Evolutionary conservation across 2,113 vertebrate species (phyloP).

Genomic region (Xiphias gladius): DNA sequence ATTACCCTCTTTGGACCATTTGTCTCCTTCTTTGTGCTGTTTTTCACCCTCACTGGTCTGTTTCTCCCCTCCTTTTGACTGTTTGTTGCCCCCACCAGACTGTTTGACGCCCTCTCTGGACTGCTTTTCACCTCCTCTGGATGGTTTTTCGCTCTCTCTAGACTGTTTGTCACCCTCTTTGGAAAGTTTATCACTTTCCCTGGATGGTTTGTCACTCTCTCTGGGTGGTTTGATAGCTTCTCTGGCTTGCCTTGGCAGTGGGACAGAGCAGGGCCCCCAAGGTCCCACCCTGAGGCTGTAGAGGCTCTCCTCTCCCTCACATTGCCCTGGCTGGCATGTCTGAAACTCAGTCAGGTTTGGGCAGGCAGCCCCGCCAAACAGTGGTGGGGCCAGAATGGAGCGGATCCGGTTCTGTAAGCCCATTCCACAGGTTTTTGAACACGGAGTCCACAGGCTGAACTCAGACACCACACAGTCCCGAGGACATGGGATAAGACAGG

Average conservation of each 20-base stretch:
- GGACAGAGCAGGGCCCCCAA: constrained; percentile 89
- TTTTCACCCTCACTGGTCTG: constrained; percentile 42
- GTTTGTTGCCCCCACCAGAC: constrained; percentile 21
- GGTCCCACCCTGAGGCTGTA: constrained; percentile 92
- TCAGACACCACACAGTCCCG: constrained; percentile 92
- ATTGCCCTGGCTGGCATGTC: constrained; percentile 86
- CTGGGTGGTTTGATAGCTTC: constrained; percentile 69
- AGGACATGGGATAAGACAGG: constrained; percentile 94
- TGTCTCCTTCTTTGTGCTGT: constrained; percentile 41
- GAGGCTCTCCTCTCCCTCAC: constrained; percentile 86
- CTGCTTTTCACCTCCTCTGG: constrained; percentile 28
- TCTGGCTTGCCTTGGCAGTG: constrained; percentile 83
- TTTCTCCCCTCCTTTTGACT: constrained; percentile 37
- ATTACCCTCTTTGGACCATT: constrained; percentile 29
- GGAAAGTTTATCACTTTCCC: constrained; percentile 43
- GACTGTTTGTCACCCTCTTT: constrained; percentile 51
- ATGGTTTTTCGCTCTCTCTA: constrained; percentile 36
- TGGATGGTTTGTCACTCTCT: constrained; percentile 41
- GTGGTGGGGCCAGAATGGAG: constrained; percentile 89
- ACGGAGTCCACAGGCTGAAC: constrained; percentile 91
- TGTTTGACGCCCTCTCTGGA: neutral
- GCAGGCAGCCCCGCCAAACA: constrained; percentile 92
- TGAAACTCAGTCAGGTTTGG: constrained; percentile 96
- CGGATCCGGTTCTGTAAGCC: constrained; percentile 92
- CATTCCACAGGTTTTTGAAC: constrained; percentile 92